These are phyloP conservation scores for Apoda limacodes DNA, from an alignment of 2,888 invertebrate species.

Conservation along the genomic window DNA sequence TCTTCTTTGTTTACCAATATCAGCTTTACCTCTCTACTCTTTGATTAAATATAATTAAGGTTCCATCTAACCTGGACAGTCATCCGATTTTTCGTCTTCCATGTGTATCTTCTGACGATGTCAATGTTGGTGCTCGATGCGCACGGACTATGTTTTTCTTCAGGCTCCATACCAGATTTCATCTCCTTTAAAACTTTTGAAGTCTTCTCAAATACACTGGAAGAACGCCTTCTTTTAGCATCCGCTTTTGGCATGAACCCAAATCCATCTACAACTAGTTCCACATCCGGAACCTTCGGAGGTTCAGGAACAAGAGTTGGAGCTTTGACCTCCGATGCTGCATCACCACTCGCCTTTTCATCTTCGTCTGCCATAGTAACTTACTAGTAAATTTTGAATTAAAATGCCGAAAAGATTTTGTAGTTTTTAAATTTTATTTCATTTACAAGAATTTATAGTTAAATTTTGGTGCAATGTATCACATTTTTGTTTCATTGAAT, in stretches of 20 bases:
- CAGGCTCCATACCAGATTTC: constrained; percentile 17
- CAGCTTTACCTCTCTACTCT: no score
- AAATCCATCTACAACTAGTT: constrained; percentile 57
- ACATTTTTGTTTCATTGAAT: no score
- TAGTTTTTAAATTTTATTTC: constrained; percentile 17
- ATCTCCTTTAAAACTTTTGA: constrained; percentile 25
- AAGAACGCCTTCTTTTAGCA: constrained; percentile 7
- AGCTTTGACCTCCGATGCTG: constrained; percentile 21
- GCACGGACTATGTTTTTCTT: constrained; percentile 34
- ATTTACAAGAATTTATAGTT: constrained; percentile 8
- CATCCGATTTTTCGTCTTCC: constrained; percentile 75
- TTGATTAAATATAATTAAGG: no score
- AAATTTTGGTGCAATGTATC: constrained; percentile 4
- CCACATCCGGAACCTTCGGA: constrained; percentile 43
- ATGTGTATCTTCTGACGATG: constrained; percentile 72
- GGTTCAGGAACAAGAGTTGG: constrained; percentile 24
- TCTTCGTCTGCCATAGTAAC: constrained; percentile 36
- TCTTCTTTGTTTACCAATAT: no score
- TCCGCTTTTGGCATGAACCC: constrained; percentile 49
- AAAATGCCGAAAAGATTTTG: no score
- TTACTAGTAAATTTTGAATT: constrained; percentile 27
- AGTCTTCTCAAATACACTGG: constrained; percentile 23
- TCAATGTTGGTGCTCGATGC: constrained; percentile 52
- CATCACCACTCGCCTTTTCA: constrained; percentile 34
- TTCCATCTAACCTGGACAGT: constrained; percentile 60